phyloP scores from a whole-genome alignment of 2,888 invertebrate genomes.

The Phyto melanocephala region DNA sequence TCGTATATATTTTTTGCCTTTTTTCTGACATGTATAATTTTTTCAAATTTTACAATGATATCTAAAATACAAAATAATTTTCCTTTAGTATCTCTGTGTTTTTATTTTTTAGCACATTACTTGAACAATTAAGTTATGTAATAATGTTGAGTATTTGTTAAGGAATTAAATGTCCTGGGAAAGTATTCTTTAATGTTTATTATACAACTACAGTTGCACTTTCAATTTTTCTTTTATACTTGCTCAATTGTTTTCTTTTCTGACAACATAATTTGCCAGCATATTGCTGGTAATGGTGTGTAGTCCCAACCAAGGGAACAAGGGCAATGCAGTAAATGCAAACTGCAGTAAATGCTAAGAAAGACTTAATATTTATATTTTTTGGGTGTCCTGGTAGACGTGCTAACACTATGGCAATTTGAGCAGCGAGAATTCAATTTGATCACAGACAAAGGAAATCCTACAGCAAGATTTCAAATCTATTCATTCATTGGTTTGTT shows the following conservation, averaged over 20 bases:
- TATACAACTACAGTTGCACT: conserved; percentile 7
- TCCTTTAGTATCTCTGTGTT: conserved; percentile 44
- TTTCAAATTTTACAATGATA: no score
- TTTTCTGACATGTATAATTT: no score
- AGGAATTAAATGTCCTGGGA: conserved; percentile 59
- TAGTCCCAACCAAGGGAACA: not conserved
- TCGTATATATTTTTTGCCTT: no score
- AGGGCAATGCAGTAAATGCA: conserved; percentile 15
- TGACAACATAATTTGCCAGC: conserved; percentile 34
- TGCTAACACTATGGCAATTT: conserved; percentile 3
- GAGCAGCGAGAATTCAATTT: not conserved
- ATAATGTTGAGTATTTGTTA: conserved; percentile 61
- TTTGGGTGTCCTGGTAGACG: not conserved
- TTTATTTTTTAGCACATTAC: not conserved
- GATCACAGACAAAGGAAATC: not conserved
- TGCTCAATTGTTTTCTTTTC: not conserved
- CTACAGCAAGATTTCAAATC: not conserved
- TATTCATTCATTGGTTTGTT: not conserved
- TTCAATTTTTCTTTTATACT: not conserved
- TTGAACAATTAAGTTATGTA: conserved; percentile 60
- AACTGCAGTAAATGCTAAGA: conserved; percentile 19
- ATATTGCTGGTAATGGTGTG: not conserved
- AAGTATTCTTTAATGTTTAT: conserved; percentile 49
- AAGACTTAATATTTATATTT: conserved; percentile 43
- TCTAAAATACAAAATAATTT: no score